Evolutionary conservation across 2,888 invertebrate species (phyloP), one percentile per base, ranked within the genome.

Genomic region (Andrena trimmerana): DNA sequence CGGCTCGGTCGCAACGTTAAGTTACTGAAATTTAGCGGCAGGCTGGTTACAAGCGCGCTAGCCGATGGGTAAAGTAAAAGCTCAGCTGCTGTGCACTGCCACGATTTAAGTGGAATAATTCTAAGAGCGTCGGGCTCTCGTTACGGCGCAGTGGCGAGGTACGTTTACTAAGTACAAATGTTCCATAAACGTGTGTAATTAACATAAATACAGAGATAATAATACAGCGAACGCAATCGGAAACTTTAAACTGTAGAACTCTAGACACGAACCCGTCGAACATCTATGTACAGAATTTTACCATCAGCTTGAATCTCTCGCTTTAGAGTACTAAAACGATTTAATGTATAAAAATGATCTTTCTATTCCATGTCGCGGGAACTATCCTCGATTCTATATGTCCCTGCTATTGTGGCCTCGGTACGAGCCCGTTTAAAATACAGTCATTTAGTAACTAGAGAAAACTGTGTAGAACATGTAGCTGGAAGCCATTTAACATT

Each of bases 131-230:
- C 20, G 59, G 42, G 54, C 62, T 42, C 48, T 60, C 65, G 31
- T 68, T 36, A 66, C 57, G 59, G 72, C 50, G 65, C 72, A 76
- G 52, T 65, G 74, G 74, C 78, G 78, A 86, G 80, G 81, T 83
- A 89, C 85, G 63, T 75, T 89, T 70, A 78, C 76, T 88, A 88
- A 88, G 89, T 88, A 88, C 89, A 89, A 86, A 84, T 72, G 77
- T 82, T 85, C 36, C 70, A 60, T 73, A 70, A 68, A 78, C 68
- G 71, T 59, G 65, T 71, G 52, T 68, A 80, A 76, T 75, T 27
- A 71, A 77, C 60, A 70, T 81, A 81, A 83, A 70, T 75, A 71
- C 27, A 59, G 29, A 27, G 16, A 72, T 59, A 63, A 20, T 66
- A 68, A 68, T 36, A 72, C 60, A 16, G 48, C 60, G 52, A 66